Percentiles rank a stretch among this genome's conserved stretches.
phyloP scores from a whole-genome alignment of 2,888 invertebrate species.

The Stomorhina lunata region DNA sequence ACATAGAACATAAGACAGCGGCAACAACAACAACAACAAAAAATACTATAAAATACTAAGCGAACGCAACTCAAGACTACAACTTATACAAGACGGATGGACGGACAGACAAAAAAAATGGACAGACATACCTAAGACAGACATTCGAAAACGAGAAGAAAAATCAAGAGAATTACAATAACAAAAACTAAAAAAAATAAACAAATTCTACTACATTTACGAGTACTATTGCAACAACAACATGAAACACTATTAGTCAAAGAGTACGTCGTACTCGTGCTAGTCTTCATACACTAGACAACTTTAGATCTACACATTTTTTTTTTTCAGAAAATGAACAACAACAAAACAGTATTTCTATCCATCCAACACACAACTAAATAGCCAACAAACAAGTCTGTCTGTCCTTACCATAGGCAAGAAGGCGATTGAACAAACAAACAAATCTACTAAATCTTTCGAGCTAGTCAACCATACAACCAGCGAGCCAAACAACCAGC shows the following conservation, averaged over 20 bases:
- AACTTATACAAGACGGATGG: neutral
- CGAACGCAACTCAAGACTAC: conserved; percentile 39
- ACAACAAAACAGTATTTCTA: conserved; percentile 30
- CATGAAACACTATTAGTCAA: conserved; percentile 17
- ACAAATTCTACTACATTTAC: conserved; percentile 57
- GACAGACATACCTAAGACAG: neutral
- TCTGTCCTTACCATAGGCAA: neutral
- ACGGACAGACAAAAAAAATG: neutral
- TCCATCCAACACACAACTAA: neutral
- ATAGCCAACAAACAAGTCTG: conserved; percentile 31
- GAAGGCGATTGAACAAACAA: conserved; percentile 24
- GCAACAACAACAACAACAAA: conserved; percentile 21
- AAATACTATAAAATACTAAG: too few relatives aligned
- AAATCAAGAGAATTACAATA: conserved; percentile 9
- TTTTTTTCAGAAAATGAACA: neutral
- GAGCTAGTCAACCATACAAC: conserved; percentile 5
- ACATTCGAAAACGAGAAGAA: conserved; percentile 1
- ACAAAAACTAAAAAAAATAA: conserved; percentile 42
- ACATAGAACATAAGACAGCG: conserved; percentile 20
- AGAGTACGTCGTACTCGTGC: conserved; percentile 47
- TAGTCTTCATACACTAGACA: conserved; percentile 28
- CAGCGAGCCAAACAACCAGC: conserved; percentile 19
- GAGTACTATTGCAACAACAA: conserved; percentile 7
- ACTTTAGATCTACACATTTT: conserved; percentile 14
- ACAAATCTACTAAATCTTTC: conserved; percentile 40